Conservation (phyloP, 2,113 vertebrate species). For the Corythoichthys intestinalis region DNA sequence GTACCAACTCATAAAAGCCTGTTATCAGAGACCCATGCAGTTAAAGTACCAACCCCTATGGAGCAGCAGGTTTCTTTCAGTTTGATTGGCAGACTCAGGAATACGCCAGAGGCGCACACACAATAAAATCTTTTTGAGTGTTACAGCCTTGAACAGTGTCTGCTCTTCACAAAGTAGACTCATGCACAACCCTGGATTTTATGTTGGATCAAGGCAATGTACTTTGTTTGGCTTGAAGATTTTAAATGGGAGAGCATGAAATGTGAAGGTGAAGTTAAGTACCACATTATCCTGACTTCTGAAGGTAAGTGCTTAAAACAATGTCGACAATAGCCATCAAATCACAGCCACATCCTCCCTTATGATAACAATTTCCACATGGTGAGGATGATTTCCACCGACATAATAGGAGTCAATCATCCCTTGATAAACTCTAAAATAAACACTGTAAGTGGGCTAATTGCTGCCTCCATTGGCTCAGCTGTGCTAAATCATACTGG, state of each 20-base stretch:
- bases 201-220: slow-evolving; percentile 13
- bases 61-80: slow-evolving; percentile 27
- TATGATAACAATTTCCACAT: slow-evolving; percentile 41
- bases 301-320: slow-evolving; percentile 30
- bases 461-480: slow-evolving; percentile 28
- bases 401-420: slow-evolving; percentile 52
- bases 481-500: slow-evolving; percentile 17
- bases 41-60: slow-evolving; percentile 25
- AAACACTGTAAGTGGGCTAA: slow-evolving; percentile 47
- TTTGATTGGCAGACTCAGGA: slow-evolving; percentile 43
- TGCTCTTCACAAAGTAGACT: slow-evolving; percentile 11
- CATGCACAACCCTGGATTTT: slow-evolving; percentile 17
- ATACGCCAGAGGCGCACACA: slow-evolving; percentile 23
- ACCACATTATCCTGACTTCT: slow-evolving; percentile 25
- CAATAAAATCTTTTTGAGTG: slow-evolving; percentile 21
- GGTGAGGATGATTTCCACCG: slow-evolving; percentile 37
- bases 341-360: slow-evolving; percentile 34
- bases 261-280: slow-evolving; percentile 21
- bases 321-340: slow-evolving; percentile 37
- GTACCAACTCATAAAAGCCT: slow-evolving; percentile 32
- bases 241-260: slow-evolving; percentile 1
- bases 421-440: slow-evolving; percentile 46
- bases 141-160: slow-evolving; percentile 10
- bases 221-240: slow-evolving; percentile 20
- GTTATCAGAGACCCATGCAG: slow-evolving; percentile 46